A percentile compares a stretch with the other conserved stretches of the same genome.
These are phyloP conservation scores for Gerris lacustris DNA, from an alignment of 2,888 invertebrate species.

Conservation along the genomic window DNA sequence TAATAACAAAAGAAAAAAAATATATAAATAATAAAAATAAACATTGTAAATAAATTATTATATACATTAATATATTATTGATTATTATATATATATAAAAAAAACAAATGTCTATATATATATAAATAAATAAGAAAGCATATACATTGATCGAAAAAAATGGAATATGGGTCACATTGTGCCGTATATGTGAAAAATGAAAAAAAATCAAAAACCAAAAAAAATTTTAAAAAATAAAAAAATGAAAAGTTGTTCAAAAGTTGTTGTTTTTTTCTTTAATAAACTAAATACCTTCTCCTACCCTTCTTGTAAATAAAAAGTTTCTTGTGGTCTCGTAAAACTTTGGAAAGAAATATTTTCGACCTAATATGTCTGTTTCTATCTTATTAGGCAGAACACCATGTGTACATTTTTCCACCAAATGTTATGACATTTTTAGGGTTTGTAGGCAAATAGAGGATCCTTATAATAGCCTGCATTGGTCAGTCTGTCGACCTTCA, in stretches of 20 bases:
- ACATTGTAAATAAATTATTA: conserved; percentile 15
- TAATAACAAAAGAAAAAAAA: too few relatives aligned
- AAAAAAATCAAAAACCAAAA: conserved; percentile 22
- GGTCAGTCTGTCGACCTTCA: too few relatives aligned
- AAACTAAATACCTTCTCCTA: background rate
- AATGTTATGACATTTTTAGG: too few relatives aligned
- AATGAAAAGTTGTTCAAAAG: background rate
- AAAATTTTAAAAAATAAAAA: background rate
- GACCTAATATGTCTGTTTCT: too few relatives aligned
- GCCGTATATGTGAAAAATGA: conserved; percentile 28
- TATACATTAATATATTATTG: conserved; percentile 20
- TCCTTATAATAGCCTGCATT: too few relatives aligned
- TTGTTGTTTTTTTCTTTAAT: background rate
- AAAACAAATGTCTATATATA: conserved; percentile 25
- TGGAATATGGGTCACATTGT: conserved; percentile 28
- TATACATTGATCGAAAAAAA: conserved; percentile 24
- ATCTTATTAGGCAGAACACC: too few relatives aligned
- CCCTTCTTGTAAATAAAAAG: background rate
- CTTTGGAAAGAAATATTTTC: too few relatives aligned
- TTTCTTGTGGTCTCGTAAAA: too few relatives aligned
- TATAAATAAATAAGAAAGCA: conserved; percentile 15
- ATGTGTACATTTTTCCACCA: too few relatives aligned
- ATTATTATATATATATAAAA: conserved; percentile 26
- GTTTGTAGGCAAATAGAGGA: too few relatives aligned
- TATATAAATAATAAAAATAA: too few relatives aligned